phyloP scores from a whole-genome alignment of 1,140 invertebrate genomes.

The Sarcophaga bullata region DNA sequence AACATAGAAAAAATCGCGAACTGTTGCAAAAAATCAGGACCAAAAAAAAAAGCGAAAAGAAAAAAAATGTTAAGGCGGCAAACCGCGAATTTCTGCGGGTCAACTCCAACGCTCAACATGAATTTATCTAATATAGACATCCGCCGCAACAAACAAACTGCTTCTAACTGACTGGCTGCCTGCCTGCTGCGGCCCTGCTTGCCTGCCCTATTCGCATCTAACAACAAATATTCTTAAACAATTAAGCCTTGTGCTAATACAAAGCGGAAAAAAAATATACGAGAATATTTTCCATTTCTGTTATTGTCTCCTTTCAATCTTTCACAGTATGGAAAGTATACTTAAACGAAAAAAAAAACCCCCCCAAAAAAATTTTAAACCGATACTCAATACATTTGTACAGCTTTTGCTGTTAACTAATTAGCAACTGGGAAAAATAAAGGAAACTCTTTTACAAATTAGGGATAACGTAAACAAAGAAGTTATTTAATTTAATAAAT shows the following conservation, averaged over 20 bases:
- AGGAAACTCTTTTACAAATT: too few species aligned
- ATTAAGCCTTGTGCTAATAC: background rate
- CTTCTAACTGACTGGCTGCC: constrained; percentile 5
- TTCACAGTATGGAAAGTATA: constrained; percentile 3
- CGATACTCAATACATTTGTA: too few species aligned
- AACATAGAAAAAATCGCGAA: constrained; percentile 4
- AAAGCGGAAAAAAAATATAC: background rate
- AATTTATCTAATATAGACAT: constrained; percentile 40
- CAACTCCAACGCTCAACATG: constrained; percentile 36
- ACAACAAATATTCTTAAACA: constrained; percentile 3
- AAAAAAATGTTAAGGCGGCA: constrained; percentile 42
- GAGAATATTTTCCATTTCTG: background rate
- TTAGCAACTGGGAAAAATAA: too few species aligned
- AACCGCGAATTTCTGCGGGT: constrained; percentile 44
- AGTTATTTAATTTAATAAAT: too few species aligned
- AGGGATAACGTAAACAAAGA: too few species aligned
- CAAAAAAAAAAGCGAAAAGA: background rate
- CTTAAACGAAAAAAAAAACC: too few species aligned
- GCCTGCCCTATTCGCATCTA: background rate
- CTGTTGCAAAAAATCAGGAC: constrained; percentile 23
- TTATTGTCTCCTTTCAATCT: background rate
- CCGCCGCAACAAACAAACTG: constrained; percentile 29
- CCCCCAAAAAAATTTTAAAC: too few species aligned
- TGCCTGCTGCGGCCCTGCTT: too few species aligned
- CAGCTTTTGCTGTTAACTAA: too few species aligned